Evolutionary conservation across 2,888 invertebrate genomes (phyloP).

Genomic region (Macrophya annulata): DNA sequence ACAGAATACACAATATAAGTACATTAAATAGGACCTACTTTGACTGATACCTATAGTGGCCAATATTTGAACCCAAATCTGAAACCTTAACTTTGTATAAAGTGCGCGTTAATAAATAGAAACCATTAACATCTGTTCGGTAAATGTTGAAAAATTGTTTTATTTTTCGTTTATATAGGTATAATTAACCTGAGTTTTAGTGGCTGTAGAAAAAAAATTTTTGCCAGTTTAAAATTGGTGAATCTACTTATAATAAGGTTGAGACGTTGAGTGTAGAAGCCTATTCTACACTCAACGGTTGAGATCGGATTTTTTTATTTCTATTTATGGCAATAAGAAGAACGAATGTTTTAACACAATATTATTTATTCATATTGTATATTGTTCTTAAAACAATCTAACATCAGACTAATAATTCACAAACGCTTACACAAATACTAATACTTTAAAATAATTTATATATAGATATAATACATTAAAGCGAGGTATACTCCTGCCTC

Average conservation of each 20-base stretch:
- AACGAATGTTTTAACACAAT: slow-evolving; percentile 3
- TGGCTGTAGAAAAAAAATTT: background rate
- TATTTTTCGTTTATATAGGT: background rate
- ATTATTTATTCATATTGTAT: slow-evolving; percentile 23
- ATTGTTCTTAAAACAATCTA: slow-evolving; percentile 37
- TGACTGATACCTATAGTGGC: slow-evolving; percentile 50
- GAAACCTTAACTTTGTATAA: slow-evolving; percentile 71
- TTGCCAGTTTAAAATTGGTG: background rate
- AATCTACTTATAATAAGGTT: no score
- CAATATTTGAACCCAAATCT: slow-evolving; percentile 62
- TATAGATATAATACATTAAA: slow-evolving; percentile 28
- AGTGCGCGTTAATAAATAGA: slow-evolving; percentile 66
- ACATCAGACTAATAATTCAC: slow-evolving; percentile 41
- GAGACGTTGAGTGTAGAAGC: no score
- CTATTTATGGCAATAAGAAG: background rate
- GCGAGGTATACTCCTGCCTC: slow-evolving; percentile 50
- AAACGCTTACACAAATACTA: slow-evolving; percentile 33
- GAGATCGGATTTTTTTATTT: background rate
- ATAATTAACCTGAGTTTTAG: background rate
- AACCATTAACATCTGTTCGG: slow-evolving; percentile 11
- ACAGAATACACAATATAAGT: slow-evolving; percentile 56
- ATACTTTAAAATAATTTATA: slow-evolving; percentile 40
- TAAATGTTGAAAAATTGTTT: background rate
- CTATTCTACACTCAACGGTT: no score
- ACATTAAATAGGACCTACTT: slow-evolving; percentile 14